phyloP scores from a whole-genome alignment of 1,140 invertebrate genomes.

The Lordiphosa stackelbergi region DNA sequence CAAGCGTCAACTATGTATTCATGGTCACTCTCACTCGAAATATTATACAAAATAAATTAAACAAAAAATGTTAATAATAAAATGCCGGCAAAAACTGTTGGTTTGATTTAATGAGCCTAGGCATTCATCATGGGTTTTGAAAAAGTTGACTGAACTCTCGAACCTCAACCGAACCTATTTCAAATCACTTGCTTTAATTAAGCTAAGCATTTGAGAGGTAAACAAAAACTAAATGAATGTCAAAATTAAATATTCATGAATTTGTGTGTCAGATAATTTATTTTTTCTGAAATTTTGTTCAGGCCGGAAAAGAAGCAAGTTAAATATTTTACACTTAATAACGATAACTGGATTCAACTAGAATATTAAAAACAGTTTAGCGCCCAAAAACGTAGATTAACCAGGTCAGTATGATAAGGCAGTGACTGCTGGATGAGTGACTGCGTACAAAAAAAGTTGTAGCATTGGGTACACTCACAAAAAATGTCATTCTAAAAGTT shows the following conservation, averaged over 20 bases:
- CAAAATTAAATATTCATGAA: slow-evolving; percentile 17
- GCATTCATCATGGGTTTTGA: slow-evolving; percentile 60
- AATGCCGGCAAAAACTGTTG: slow-evolving; percentile 27
- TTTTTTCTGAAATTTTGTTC: too few relatives aligned
- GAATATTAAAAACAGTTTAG: too few relatives aligned
- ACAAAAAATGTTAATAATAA: slow-evolving; percentile 17
- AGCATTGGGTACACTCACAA: too few relatives aligned
- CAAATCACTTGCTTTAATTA: slow-evolving; percentile 56
- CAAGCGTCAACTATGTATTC: slow-evolving; percentile 31
- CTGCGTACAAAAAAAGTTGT: too few relatives aligned
- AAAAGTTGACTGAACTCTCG: slow-evolving; percentile 45
- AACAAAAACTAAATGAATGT: slow-evolving; percentile 24
- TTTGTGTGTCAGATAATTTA: too few relatives aligned
- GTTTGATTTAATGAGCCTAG: slow-evolving; percentile 63
- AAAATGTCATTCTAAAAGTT: too few relatives aligned
- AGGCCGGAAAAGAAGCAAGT: too few relatives aligned
- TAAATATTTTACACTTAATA: too few relatives aligned
- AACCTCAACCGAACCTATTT: slow-evolving; percentile 23
- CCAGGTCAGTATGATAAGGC: too few relatives aligned
- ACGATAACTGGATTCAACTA: too few relatives aligned
- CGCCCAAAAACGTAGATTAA: too few relatives aligned
- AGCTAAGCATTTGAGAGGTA: slow-evolving; percentile 37
- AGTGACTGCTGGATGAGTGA: too few relatives aligned
- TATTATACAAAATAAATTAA: slow-evolving; percentile 27
- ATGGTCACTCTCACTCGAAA: slow-evolving; percentile 67